Evolutionary conservation across 2,888 invertebrate genomes (phyloP).

Genomic region (Andricus curvator): DNA sequence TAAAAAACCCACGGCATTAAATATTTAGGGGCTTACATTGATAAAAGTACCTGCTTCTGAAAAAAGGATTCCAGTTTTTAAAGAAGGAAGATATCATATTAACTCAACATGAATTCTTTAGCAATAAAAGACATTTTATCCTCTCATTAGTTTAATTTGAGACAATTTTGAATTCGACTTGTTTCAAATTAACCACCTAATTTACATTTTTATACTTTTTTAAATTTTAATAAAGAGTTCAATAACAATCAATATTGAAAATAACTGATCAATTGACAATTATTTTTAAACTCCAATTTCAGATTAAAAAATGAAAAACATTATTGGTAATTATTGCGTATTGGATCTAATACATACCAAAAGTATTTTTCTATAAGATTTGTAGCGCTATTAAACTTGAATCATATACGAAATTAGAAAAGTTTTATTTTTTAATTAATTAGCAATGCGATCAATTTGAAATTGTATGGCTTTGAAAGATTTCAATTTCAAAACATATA

Average conservation of each 20-base stretch:
- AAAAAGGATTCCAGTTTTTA: not conserved
- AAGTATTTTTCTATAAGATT: no score
- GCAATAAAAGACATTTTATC: not conserved
- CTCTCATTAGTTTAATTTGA: not conserved
- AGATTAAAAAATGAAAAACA: no score
- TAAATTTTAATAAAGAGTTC: not conserved
- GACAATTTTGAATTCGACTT: not conserved
- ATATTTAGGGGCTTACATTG: not conserved
- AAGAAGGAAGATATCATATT: not conserved
- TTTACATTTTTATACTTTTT: not conserved
- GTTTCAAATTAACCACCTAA: not conserved
- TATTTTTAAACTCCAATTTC: no score
- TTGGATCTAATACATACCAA: no score
- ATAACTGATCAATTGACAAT: no score
- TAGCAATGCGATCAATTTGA: no score
- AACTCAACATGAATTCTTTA: not conserved
- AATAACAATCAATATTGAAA: not conserved
- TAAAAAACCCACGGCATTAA: conserved; percentile 5
- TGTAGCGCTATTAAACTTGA: no score
- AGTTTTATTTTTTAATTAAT: no score
- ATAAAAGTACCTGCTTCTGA: not conserved
- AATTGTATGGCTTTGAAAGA: no score
- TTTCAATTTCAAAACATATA: no score
- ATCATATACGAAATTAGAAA: no score
- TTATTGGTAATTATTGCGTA: no score